phyloP scores from a whole-genome alignment of 2,888 invertebrate genomes.

The Dastarcus helophoroides region DNA sequence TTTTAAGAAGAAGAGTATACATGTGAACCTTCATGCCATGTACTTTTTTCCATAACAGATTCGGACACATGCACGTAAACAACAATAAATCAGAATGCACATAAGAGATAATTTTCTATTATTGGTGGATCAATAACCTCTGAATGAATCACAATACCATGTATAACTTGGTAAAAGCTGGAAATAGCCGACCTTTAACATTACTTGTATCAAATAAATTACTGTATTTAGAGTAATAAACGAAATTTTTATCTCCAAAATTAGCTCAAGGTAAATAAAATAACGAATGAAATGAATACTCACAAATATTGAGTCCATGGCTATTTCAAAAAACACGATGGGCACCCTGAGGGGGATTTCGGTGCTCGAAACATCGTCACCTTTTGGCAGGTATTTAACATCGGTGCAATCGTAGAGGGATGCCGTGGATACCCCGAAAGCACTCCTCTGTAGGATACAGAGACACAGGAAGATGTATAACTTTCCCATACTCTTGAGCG shows the following conservation, averaged over 20 bases:
- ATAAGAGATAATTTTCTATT: no score
- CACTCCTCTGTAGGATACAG: slow-evolving; percentile 10
- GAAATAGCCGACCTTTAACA: neutral
- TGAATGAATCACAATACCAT: neutral
- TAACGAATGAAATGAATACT: slow-evolving; percentile 47
- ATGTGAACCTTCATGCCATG: no score
- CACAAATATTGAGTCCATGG: slow-evolving; percentile 68
- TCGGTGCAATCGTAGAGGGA: slow-evolving; percentile 52
- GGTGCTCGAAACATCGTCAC: slow-evolving; percentile 52
- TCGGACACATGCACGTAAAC: no score
- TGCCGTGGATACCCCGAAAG: slow-evolving; percentile 36
- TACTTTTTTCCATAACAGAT: no score
- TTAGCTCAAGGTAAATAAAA: no score
- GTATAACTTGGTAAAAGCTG: slow-evolving; percentile 1
- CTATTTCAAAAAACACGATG: slow-evolving; percentile 66
- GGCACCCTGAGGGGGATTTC: slow-evolving; percentile 59
- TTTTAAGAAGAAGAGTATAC: no score
- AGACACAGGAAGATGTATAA: slow-evolving; percentile 40
- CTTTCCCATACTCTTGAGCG: slow-evolving; percentile 16
- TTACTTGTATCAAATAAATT: slow-evolving; percentile 1
- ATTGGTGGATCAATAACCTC: no score
- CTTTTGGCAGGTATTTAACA: slow-evolving; percentile 43
- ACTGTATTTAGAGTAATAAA: no score
- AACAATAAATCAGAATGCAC: no score
- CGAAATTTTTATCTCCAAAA: no score